Evolutionary conservation across 2,888 invertebrate genomes (phyloP).

Genomic region (Dasysyrphus albostriatus): DNA sequence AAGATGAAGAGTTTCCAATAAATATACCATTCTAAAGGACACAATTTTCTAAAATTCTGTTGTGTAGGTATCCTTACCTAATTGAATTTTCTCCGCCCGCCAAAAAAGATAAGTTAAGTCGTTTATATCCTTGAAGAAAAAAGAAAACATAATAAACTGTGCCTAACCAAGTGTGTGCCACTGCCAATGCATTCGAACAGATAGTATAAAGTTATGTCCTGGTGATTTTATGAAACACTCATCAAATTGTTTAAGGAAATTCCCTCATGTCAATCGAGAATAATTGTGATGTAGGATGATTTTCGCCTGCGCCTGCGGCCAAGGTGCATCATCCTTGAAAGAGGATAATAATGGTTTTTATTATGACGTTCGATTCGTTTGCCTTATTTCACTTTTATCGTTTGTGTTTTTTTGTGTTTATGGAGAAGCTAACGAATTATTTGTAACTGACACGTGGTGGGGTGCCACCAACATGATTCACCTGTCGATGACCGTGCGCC

Average conservation of each 20-base stretch:
- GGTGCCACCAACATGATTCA: constrained; percentile 58
- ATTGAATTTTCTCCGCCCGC: constrained; percentile 52
- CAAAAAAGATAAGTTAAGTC: constrained; percentile 4
- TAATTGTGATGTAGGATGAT: constrained; percentile 24
- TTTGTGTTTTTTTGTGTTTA: constrained; percentile 39
- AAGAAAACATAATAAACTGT: constrained; percentile 24
- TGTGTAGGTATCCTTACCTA: constrained; percentile 47
- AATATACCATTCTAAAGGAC: constrained; percentile 35
- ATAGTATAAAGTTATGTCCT: constrained; percentile 30
- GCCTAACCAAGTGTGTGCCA: constrained; percentile 53
- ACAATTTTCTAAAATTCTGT: constrained; percentile 47
- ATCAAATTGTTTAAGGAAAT: constrained; percentile 21
- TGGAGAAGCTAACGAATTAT: constrained; percentile 50
- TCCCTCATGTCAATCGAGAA: constrained; percentile 27
- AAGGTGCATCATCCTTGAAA: constrained; percentile 64
- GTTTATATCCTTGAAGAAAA: constrained; percentile 39
- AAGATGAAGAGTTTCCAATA: constrained; percentile 67
- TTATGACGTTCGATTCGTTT: constrained; percentile 71
- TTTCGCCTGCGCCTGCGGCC: not conserved
- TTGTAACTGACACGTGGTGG: constrained; percentile 71
- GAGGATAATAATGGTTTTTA: constrained; percentile 74
- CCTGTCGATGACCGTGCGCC: constrained; percentile 68
- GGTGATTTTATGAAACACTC: constrained; percentile 23
- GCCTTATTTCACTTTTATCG: constrained; percentile 51
- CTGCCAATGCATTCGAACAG: constrained; percentile 44